Base-by-base conservation (phyloP, 2,797 vertebrate species). In the Oreochromis grahami region DNA sequence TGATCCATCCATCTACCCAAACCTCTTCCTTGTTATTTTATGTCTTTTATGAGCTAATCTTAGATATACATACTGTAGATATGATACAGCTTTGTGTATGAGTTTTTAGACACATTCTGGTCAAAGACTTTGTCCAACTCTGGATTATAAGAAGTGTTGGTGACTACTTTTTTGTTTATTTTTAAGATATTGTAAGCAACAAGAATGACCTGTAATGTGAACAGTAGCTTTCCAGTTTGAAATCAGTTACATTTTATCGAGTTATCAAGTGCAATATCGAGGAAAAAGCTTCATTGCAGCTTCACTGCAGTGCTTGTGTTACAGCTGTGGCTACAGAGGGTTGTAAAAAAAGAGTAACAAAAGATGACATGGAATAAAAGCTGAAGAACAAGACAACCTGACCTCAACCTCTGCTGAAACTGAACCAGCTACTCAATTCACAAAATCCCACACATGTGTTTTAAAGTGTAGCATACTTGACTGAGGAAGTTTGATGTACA, bases 31-130 rank as follows among this genome's bases (percentile, higher is more conserved):
- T 0, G 0, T 63, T n/a, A 38, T 63, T n/a, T 38, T 1, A 13
- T 7, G 2, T 11, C 6, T 63, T 36, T 63, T n/a, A 65, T 3
- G 60, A 38, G 11, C 19, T 38, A 65, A 41, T 65, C n/a, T 21
- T 24, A 52, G 5, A 6, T 21, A 26, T 24, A 24, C 11, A 24
- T 26, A 0, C 4, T 32, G 15, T 17, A 58, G 26, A 45, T 68
- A 10, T 45, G 38, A 70, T 3, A 15, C 38, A 43, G 38, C 63
- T 68, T 43, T 41, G 13, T 14, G 19, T 65, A 4, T 41, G 63
- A 9, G n/a, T 24, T 68, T 43, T 43, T n/a, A 68, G 63, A 68
- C 0, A 0, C 63, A 43, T 26, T 24, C 7, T 43, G 5, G n/a
- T 41, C 5, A 1, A 65, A 65, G n/a, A 5, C n/a, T 65, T 8